These are phyloP conservation scores for Phocides pigmalion DNA, from an alignment of 1,140 invertebrate genomes.

Conservation along the genomic window DNA sequence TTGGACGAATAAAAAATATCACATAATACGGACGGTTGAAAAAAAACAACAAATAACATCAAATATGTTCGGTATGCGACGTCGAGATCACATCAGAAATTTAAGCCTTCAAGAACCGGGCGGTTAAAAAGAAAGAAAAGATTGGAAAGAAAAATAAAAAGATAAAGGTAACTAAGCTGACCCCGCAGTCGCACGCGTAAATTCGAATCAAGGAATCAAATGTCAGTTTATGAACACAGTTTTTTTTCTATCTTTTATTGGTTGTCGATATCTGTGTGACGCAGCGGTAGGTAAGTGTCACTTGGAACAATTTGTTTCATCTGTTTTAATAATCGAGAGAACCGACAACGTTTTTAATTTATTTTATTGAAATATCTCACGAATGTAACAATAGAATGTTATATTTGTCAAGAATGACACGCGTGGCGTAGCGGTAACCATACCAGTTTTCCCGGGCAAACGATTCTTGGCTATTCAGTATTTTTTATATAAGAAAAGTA, in stretches of 20 bases:
- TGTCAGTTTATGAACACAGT: constrained; percentile 63
- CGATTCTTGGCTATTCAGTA: too few relatives aligned
- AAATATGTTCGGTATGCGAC: constrained; percentile 80
- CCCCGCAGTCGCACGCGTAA: constrained; percentile 67
- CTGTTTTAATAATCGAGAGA: not conserved
- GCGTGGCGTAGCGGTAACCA: too few relatives aligned
- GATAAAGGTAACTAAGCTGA: constrained; percentile 47
- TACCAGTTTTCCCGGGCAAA: too few relatives aligned
- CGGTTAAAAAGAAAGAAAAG: constrained; percentile 52
- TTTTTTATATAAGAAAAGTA: too few relatives aligned
- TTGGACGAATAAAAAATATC: constrained; percentile 47
- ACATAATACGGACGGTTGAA: constrained; percentile 50
- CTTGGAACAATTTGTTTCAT: not conserved
- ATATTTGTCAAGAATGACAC: too few relatives aligned
- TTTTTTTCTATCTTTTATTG: constrained; percentile 19
- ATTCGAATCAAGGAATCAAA: constrained; percentile 76
- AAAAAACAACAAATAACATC: constrained; percentile 72
- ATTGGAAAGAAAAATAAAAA: constrained; percentile 52
- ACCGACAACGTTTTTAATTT: not conserved
- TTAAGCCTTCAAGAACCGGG: constrained; percentile 71
- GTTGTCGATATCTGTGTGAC: not conserved
- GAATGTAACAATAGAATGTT: too few relatives aligned
- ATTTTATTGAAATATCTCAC: too few relatives aligned
- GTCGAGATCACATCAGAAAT: constrained; percentile 78
- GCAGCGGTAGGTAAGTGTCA: not conserved